Conservation (phyloP, 2,888 invertebrate species). For the Bombylius discolor region DNA sequence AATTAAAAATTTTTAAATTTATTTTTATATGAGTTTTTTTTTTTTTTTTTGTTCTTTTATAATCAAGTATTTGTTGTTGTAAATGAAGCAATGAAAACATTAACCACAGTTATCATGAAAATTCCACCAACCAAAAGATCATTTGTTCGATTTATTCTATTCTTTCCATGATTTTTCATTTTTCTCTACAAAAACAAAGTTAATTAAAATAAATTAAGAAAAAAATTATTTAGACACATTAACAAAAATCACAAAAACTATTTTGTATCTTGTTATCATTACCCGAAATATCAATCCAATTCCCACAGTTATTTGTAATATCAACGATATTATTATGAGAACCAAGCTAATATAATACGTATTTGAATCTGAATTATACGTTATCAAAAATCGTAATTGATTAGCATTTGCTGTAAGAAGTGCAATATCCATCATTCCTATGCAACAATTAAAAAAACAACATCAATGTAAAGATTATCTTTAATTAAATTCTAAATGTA, state of each 20-base stretch:
- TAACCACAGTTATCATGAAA: conserved; percentile 54
- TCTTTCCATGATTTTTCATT: conserved; percentile 21
- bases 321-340: conserved; percentile 45
- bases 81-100: conserved; percentile 48
- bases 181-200: conserved; percentile 22
- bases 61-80: conserved; percentile 26
- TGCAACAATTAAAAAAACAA: conserved; percentile 1
- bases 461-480: neutral
- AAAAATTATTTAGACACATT: neutral
- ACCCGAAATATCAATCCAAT: conserved; percentile 49
- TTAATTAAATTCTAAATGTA: neutral
- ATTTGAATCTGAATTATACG: conserved; percentile 43
- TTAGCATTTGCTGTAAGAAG: conserved; percentile 57
- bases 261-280: conserved; percentile 18
- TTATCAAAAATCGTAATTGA: conserved; percentile 50
- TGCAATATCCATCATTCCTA: conserved; percentile 58
- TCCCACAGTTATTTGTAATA: conserved; percentile 51
- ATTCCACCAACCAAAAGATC: conserved; percentile 49
- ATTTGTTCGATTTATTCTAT: conserved; percentile 41
- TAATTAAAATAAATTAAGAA: too few relatives aligned
- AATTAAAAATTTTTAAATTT: too few relatives aligned
- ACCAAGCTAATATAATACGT: conserved; percentile 45
- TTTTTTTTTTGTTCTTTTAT: neutral
- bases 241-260: neutral
- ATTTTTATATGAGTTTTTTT: too few relatives aligned